phyloP scores from a whole-genome alignment of 2,797 vertebrate genomes.

The Odontamblyopus lacepedii region DNA sequence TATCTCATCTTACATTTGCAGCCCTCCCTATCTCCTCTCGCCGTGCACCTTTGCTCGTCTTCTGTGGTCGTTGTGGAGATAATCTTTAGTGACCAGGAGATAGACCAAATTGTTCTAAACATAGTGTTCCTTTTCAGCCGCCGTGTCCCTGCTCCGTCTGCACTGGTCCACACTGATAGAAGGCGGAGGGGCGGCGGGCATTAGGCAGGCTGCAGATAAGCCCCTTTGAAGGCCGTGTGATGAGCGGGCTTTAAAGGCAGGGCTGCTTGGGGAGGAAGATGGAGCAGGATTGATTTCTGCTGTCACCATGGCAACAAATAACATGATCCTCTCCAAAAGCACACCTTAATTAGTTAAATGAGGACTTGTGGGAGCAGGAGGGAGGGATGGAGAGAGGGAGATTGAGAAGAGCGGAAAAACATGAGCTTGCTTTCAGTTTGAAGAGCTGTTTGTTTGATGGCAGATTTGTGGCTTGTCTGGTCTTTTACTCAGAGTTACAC shows the following conservation, averaged over 20 bases:
- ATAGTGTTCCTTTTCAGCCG: constrained; percentile 61
- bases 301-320: constrained; percentile 81
- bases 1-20: constrained; percentile 8
- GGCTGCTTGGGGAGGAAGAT: constrained; percentile 52
- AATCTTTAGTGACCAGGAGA: constrained; percentile 64
- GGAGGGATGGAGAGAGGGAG: constrained; percentile 19
- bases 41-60: constrained; percentile 20
- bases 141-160: constrained; percentile 47
- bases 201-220: constrained; percentile 79
- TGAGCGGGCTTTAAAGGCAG: constrained; percentile 45
- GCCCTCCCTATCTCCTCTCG: constrained; percentile 14
- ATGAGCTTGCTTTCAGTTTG: constrained; percentile 11
- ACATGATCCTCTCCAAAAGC: constrained; percentile 79
- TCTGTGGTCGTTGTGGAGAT: constrained; percentile 66
- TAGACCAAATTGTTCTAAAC: constrained; percentile 61
- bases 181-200: constrained; percentile 30
- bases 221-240: constrained; percentile 67
- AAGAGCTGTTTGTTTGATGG: constrained; percentile 48
- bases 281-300: constrained; percentile 72
- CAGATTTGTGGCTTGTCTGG: constrained; percentile 34
- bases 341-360: constrained; percentile 83
- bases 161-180: constrained; percentile 52
- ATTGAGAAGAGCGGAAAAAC: constrained; percentile 24
- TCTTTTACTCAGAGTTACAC: constrained; percentile 46
- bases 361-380: constrained; percentile 66